Evolutionary conservation across 2,797 vertebrate species (phyloP).

Genomic region (Pseudocheirus occidentalis): DNA sequence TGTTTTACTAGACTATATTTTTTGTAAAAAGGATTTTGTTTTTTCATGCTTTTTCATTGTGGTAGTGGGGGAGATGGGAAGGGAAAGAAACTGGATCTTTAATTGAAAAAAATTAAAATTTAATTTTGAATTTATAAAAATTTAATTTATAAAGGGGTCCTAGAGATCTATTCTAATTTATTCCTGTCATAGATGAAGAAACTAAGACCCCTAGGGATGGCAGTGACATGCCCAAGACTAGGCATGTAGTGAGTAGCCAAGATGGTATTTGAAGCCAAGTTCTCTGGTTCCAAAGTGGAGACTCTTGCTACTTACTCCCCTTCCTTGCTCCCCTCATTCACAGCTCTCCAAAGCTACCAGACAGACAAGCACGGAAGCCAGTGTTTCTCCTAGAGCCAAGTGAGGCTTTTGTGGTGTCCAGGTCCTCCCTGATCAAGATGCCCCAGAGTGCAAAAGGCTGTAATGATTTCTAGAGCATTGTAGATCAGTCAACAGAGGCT

Average conservation of each 20-base stretch:
- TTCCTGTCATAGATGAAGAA: not conserved
- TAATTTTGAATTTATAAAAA: not conserved
- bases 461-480: too few species aligned
- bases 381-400: too few species aligned
- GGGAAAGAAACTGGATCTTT: not conserved
- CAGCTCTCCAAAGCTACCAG: not conserved
- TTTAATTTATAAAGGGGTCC: not conserved
- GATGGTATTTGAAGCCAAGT: not conserved
- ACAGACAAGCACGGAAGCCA: not conserved
- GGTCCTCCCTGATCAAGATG: not conserved
- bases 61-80: not conserved
- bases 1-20: not conserved
- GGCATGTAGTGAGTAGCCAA: not conserved
- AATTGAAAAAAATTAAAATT: not conserved
- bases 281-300: not conserved
- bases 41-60: not conserved
- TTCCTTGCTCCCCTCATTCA: not conserved
- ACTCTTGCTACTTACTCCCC: not conserved
- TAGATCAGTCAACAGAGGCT: not conserved
- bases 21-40: not conserved
- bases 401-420: not conserved
- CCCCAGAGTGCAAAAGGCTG: not conserved
- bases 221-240: not conserved
- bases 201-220: too few species aligned
- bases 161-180: not conserved